Conservation (phyloP, 2,888 invertebrate species). For the Rhopalosiphum nymphaeae region DNA sequence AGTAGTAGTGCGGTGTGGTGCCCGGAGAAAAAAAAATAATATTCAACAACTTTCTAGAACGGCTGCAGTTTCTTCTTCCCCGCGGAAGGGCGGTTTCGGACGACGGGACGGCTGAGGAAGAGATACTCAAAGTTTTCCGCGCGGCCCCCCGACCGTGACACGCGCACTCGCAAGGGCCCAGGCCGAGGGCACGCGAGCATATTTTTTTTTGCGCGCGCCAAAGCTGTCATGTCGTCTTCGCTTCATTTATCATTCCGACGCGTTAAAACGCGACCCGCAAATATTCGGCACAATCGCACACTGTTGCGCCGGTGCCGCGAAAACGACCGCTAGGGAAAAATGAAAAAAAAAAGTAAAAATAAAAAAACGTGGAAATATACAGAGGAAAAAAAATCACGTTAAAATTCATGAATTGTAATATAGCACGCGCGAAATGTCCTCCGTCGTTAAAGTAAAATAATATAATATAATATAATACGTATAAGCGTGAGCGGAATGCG, state of each 20-base stretch:
- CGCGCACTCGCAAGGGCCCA: not conserved
- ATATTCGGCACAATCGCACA: not conserved
- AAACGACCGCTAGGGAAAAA: not conserved
- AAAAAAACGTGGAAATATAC: not conserved
- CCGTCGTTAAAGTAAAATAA: slow-evolving; percentile 20
- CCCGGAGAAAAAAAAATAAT: not conserved
- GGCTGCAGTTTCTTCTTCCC: not conserved
- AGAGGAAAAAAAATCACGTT: not conserved
- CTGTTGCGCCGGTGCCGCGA: not conserved
- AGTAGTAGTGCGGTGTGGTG: not conserved
- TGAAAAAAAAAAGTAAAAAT: not conserved
- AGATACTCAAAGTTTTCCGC: not conserved
- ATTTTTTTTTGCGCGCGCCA: not conserved
- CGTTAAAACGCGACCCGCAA: not conserved
- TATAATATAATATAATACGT: not conserved
- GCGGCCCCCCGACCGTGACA: not conserved
- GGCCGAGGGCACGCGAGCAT: not conserved
- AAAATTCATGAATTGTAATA: slow-evolving; percentile 39
- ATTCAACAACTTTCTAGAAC: not conserved
- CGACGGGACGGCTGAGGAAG: not conserved
- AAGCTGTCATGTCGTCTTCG: not conserved
- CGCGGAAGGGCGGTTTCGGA: not conserved
- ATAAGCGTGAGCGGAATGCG: not conserved
- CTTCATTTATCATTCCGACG: slow-evolving; percentile 9
- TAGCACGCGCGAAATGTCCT: slow-evolving; percentile 24